These are phyloP conservation scores for Holothuria scabra DNA, from an alignment of 53 echinoderm and acorn worm species.

Conservation along the genomic window DNA sequence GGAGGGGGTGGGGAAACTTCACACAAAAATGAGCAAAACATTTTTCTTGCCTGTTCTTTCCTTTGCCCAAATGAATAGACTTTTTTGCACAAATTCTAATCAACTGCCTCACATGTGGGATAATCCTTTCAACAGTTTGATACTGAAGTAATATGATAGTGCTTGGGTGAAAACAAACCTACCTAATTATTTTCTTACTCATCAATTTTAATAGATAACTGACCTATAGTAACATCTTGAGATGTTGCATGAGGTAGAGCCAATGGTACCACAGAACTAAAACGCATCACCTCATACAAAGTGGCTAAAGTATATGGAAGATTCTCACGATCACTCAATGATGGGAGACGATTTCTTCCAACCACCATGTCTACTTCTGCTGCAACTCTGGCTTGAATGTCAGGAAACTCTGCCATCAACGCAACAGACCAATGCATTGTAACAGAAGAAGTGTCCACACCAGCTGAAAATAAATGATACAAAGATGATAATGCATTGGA, in stretches of 20 bases:
- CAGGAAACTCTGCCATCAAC: conserved; percentile 10
- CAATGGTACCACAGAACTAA: conserved; percentile 66
- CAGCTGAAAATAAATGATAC: background rate
- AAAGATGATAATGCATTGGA: too few relatives aligned
- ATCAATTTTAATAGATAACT: background rate
- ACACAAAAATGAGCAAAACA: too few relatives aligned
- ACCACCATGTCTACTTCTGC: conserved; percentile 18
- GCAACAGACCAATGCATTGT: conserved; percentile 35
- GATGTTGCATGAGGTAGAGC: conserved; percentile 80
- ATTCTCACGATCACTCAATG: conserved; percentile 30
- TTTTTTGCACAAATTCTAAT: too few relatives aligned
- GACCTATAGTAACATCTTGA: conserved; percentile 48
- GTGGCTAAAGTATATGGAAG: conserved; percentile 49
- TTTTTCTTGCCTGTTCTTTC: too few relatives aligned
- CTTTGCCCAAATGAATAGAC: too few relatives aligned
- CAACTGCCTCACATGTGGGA: too few relatives aligned
- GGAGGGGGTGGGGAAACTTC: too few relatives aligned
- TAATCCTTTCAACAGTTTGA: too few relatives aligned
- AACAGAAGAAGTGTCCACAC: conserved; percentile 7
- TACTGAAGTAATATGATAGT: too few relatives aligned
- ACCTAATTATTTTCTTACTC: too few relatives aligned
- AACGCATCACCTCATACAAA: conserved; percentile 76
- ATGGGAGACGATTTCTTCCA: conserved; percentile 16
- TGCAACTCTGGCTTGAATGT: conserved; percentile 21
- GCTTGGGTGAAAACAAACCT: too few relatives aligned